Evolutionary conservation across 30 jellyfish, hydroid and myxozoan genomes (phyloP).

Genomic region (Sanderia malayensis): DNA sequence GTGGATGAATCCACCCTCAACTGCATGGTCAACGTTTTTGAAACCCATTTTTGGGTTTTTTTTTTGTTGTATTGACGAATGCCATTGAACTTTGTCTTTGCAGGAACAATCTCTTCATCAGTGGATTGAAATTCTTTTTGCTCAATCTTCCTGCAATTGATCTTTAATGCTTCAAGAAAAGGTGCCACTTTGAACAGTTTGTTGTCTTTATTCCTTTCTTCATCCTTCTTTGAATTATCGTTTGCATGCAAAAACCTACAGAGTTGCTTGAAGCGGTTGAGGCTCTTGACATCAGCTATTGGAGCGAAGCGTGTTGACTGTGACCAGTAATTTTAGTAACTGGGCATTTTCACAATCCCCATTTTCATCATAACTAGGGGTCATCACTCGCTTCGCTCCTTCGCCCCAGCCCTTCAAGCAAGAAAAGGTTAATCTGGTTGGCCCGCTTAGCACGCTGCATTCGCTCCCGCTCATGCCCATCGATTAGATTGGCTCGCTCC

Average conservation of each 20-base stretch:
- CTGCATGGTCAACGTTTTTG: no score
- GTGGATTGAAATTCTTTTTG: no score
- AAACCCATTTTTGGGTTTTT: slow-evolving; percentile 42
- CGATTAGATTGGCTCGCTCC: no score
- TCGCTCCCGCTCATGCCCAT: no score
- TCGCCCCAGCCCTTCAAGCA: no score
- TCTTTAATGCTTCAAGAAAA: not conserved
- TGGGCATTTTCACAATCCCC: not conserved
- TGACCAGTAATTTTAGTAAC: not conserved
- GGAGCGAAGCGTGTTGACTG: not conserved
- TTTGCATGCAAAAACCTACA: not conserved
- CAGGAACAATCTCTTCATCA: slow-evolving; percentile 16
- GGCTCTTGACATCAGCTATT: not conserved
- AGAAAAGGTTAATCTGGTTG: no score
- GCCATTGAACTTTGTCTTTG: slow-evolving; percentile 20
- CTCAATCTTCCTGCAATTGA: slow-evolving; percentile 5
- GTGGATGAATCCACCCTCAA: slow-evolving; percentile 17
- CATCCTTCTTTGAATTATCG: no score
- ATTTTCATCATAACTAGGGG: no score
- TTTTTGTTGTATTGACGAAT: slow-evolving; percentile 26
- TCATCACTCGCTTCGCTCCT: no score
- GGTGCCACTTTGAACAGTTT: no score
- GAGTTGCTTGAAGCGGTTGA: slow-evolving; percentile 26
- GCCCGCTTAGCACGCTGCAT: no score
- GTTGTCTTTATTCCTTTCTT: no score